Conservation (phyloP, 2,113 vertebrate genomes). For the Nymphicus hollandicus region DNA sequence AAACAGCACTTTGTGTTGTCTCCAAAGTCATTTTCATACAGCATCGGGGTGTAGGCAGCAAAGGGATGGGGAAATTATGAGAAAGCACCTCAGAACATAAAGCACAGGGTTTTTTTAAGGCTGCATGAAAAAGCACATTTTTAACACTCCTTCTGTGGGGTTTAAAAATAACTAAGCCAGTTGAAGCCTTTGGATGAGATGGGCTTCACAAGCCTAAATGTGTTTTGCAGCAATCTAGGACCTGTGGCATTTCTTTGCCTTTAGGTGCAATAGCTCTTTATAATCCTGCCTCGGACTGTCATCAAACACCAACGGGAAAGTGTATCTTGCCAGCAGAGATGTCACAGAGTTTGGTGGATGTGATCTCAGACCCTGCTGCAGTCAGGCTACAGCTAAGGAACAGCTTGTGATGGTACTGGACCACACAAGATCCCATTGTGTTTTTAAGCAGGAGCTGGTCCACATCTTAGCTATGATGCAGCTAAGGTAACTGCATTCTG, state of each 20-base stretch:
- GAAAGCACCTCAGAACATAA: conserved; percentile 54
- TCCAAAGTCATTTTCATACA: conserved; percentile 54
- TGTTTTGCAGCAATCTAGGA: conserved; percentile 20
- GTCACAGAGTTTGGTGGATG: background rate
- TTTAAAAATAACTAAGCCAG: conserved; percentile 63
- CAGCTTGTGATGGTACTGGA: background rate
- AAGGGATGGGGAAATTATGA: conserved; percentile 32
- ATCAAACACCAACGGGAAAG: background rate
- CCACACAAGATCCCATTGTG: background rate
- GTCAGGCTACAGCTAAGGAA: background rate
- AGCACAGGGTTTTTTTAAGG: background rate
- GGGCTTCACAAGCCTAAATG: conserved; percentile 8
- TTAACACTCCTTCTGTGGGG: conserved; percentile 65
- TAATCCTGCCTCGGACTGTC: conserved; percentile 8
- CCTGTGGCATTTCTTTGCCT: conserved; percentile 25
- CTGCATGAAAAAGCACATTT: conserved; percentile 64
- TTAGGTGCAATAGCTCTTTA: conserved; percentile 21
- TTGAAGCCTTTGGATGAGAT: conserved; percentile 27
- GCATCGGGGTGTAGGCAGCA: conserved; percentile 34
- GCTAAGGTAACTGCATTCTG: background rate
- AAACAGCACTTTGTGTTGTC: conserved; percentile 51
- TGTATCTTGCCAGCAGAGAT: background rate
- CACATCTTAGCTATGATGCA: background rate
- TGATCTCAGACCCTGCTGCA: background rate
- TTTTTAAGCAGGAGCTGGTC: background rate